phyloP scores from a whole-genome alignment of 2,888 invertebrate genomes.

The Arctia plantaginis region DNA sequence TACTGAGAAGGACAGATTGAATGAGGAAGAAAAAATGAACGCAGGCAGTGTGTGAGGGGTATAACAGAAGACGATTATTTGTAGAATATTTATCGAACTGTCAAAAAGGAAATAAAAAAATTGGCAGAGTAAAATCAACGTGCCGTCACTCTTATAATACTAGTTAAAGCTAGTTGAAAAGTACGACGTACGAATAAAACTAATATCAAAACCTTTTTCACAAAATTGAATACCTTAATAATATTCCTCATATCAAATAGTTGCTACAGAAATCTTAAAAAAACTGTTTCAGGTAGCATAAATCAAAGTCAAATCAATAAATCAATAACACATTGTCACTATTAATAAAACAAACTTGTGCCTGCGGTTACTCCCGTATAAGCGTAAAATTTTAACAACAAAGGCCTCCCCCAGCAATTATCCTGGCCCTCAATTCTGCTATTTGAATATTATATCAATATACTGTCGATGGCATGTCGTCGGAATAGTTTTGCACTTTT shows the following conservation, averaged over 20 bases:
- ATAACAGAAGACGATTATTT: too few relatives aligned
- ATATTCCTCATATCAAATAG: background rate
- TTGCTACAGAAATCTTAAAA: background rate
- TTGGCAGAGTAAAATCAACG: background rate
- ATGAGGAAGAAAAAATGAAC: too few relatives aligned
- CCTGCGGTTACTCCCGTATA: too few relatives aligned
- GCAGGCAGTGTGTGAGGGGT: too few relatives aligned
- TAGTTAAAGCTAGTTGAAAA: background rate
- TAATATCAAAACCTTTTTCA: background rate
- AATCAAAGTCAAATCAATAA: background rate
- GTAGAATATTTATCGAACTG: background rate
- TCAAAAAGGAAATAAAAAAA: background rate
- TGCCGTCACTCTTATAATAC: background rate
- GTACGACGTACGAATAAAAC: background rate
- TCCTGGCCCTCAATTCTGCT: too few relatives aligned
- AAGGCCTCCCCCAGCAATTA: too few relatives aligned
- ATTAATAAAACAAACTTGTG: background rate
- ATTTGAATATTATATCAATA: too few relatives aligned
- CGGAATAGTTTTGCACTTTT: too few relatives aligned
- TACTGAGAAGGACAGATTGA: too few relatives aligned
- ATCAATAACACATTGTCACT: background rate
- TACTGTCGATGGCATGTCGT: too few relatives aligned
- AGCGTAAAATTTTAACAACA: too few relatives aligned
- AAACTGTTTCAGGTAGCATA: background rate
- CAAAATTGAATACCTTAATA: background rate